A percentile compares a stretch with the other conserved stretches of the same genome.
These are phyloP conservation scores for Matsumurasca onukii DNA, from an alignment of 1,140 invertebrate species.

Conservation along the genomic window DNA sequence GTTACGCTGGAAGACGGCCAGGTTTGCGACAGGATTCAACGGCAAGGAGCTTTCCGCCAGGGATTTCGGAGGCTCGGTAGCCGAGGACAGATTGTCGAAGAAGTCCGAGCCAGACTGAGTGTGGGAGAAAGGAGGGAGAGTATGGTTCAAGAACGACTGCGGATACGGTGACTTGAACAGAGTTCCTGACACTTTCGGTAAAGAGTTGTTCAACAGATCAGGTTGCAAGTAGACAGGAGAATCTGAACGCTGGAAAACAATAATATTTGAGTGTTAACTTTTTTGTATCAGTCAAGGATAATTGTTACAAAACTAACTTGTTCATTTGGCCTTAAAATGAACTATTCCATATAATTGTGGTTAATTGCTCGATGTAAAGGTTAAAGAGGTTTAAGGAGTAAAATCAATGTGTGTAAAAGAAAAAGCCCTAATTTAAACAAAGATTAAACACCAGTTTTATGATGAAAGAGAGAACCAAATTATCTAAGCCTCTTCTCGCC, in stretches of 20 bases:
- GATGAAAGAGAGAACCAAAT: too few relatives aligned
- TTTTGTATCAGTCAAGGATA: too few relatives aligned
- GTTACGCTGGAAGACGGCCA: not conserved
- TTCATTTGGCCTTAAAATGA: too few relatives aligned
- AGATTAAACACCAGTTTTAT: too few relatives aligned
- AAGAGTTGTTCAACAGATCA: not conserved
- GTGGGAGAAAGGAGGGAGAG: not conserved
- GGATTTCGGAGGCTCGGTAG: not conserved
- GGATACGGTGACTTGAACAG: not conserved
- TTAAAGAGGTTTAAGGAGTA: too few relatives aligned
- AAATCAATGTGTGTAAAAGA: too few relatives aligned
- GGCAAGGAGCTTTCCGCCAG: not conserved
- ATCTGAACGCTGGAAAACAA: not conserved
- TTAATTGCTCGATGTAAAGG: too few relatives aligned
- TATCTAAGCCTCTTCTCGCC: too few relatives aligned
- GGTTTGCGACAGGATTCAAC: not conserved
- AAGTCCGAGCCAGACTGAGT: constrained; percentile 27
- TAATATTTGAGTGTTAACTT: too few relatives aligned
- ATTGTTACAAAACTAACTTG: too few relatives aligned
- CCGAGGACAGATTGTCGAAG: constrained; percentile 22
- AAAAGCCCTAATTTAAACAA: too few relatives aligned
- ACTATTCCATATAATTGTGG: too few relatives aligned
- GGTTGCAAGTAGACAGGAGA: constrained; percentile 4
- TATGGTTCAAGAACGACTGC: not conserved
- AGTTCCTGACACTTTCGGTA: not conserved